These are phyloP conservation scores for Melospiza melodia DNA, from an alignment of 2,113 vertebrate species.

Conservation along the genomic window DNA sequence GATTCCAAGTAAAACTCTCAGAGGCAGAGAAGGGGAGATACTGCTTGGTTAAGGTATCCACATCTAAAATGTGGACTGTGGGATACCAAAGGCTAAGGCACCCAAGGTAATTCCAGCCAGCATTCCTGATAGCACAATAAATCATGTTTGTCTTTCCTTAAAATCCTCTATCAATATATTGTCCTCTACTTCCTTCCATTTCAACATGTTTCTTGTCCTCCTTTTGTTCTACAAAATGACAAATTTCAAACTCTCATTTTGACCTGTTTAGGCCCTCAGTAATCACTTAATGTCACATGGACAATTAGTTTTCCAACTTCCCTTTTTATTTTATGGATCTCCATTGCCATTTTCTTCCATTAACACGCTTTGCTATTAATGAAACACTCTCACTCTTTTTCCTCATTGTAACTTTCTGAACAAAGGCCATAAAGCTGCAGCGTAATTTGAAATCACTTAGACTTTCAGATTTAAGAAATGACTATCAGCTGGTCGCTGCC, in stretches of 20 bases:
- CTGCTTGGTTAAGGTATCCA: neutral
- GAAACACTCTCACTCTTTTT: neutral
- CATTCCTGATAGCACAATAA: neutral
- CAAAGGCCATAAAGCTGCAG: neutral
- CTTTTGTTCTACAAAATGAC: neutral
- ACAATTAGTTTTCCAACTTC: neutral
- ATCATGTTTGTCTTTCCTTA: neutral
- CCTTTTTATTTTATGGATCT: neutral
- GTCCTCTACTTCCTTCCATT: neutral
- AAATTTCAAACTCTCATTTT: neutral
- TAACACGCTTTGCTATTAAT: neutral
- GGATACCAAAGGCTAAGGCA: neutral
- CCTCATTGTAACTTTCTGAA: neutral
- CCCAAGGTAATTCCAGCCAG: neutral
- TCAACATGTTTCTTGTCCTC: constrained; percentile 54
- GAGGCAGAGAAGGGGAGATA: neutral
- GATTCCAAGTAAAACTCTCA: neutral
- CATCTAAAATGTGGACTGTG: neutral
- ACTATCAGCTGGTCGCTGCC: constrained; percentile 64
- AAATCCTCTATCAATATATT: neutral
- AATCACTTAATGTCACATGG: neutral
- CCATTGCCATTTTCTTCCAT: neutral
- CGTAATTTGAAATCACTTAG: neutral
- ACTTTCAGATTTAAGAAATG: neutral
- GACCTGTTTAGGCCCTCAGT: neutral